Base-by-base conservation (phyloP, 2,888 invertebrate species). In the Xanthorhoe spadicearia region DNA sequence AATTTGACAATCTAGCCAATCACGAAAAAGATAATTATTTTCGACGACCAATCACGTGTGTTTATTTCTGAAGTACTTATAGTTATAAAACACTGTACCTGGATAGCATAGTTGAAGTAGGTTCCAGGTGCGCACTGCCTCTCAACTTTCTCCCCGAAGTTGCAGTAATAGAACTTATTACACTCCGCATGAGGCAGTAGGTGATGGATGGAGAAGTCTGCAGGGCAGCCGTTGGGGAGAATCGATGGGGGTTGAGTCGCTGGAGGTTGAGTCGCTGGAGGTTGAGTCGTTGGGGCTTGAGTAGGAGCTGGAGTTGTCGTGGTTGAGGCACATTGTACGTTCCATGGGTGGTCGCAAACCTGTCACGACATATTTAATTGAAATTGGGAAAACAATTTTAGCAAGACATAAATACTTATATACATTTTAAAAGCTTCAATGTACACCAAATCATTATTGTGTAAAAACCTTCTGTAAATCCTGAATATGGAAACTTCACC, bases 121-220 rank as follows among this genome's bases (percentile, higher is more conserved):
- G 73, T 69, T 0, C 76, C 79, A 6, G 61, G 58, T 0, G 70
- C 64, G 51, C 83, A 83, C 0, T 63, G 55, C 15, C 73, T 74
- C 55, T 75, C 74, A 0, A 78, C 75, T 28, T 71, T 74, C 15
- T 81, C 68, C 2, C 84, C 85, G n/a, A 69, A 65, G 0, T 77
- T 74, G 57, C 85, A 85, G 17, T 79, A 75, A 66, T 85, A 85
- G 77, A 80, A 84, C 23, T 74, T 76, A 28, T 64, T 63, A 62
- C 85, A 85, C 9, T 82, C 69, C 59, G 79, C 78, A 53, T 85
- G 83, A 0, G 84, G 83, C 3, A 85, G 53, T 0, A 83, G 70
- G 3, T 70, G 65, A 19, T 84, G 78, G 4, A 79, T 54, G 17
- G 71, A 50, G 51, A 74, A 80, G 65, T 83, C 74, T 1, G 70